Evolutionary conservation across 1,140 invertebrate species (phyloP).

Genomic region (Kradibia gibbosae): DNA sequence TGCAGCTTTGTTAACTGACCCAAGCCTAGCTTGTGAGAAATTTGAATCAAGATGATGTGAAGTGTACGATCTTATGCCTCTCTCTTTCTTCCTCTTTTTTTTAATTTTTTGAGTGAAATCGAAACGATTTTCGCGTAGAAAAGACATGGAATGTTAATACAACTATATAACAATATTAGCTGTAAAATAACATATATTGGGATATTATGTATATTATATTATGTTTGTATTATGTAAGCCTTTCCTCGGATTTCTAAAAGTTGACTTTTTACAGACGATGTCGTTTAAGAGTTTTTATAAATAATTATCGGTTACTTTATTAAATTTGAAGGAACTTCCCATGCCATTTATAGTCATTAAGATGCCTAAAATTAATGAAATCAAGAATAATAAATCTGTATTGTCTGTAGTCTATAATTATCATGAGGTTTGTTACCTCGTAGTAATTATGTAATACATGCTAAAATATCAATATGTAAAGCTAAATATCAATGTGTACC

Average conservation of each 20-base stretch:
- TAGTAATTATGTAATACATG: no score
- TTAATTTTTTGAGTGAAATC: slow-evolving; percentile 8
- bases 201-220: background rate
- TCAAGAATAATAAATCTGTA: no score
- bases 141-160: background rate
- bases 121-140: slow-evolving; percentile 22
- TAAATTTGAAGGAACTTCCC: no score
- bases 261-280: background rate
- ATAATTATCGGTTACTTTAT: background rate
- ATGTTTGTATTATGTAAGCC: no score
- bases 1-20: slow-evolving; percentile 22
- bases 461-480: no score
- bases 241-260: no score
- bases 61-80: background rate
- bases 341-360: no score
- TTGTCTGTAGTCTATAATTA: no score
- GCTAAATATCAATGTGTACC: no score
- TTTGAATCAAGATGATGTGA: background rate
- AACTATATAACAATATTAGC: slow-evolving; percentile 4
- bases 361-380: no score
- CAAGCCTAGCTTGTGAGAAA: background rate
- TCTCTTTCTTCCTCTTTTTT: background rate
- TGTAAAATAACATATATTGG: no score
- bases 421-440: no score
- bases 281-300: background rate